Base-by-base conservation (phyloP, 2,888 invertebrate genomes). In the Papilio elwesi region DNA sequence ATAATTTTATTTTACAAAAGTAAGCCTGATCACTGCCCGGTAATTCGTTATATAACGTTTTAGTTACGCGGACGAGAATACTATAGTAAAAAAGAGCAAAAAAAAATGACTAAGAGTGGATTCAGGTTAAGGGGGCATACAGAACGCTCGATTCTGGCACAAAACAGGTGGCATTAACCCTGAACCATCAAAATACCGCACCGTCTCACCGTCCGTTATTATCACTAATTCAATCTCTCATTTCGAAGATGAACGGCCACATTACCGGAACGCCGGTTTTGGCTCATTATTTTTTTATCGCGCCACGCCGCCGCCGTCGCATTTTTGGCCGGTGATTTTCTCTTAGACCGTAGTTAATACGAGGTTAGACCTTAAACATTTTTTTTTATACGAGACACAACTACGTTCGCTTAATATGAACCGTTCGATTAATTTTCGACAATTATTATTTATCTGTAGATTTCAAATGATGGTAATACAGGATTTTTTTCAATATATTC, bases 331-430 rank as follows among this genome's bases (percentile, higher is more conserved):
- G 75, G 69, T 74, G 74, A 75, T 75, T 74, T 71, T 72, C 71
- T 73, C 70, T 73, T 72, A 70, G 76, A 74, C 78, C 79, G 79
- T 76, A 73, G 77, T 77, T 79, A 83, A 83, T 80, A 76, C 74
- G 77, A 71, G 77, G 76, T 77, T 76, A 76, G 75, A 76, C 73
- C 74, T 67, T 78, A 78, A 77, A 76, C 48, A 71, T 74, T 78
- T 77, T 78, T 77, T 75, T 76, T 77, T 78, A 75, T 26, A 64
- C 43, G 59, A 65, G 64, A 36, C 9, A 3, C 36, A 48, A 59
- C 66, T 49, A 69, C 68, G 66, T 47, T 72, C 74, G 55, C 70
- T 67, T 79, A 77, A 75, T 73, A 68, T 78, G 78, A 80, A 80
- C 73, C 73, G n/a, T n/a, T n/a, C n/a, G n/a, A n/a, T 43, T 43